Conservation (phyloP, 2,888 invertebrate genomes). For the Macrosiphum euphorbiae region DNA sequence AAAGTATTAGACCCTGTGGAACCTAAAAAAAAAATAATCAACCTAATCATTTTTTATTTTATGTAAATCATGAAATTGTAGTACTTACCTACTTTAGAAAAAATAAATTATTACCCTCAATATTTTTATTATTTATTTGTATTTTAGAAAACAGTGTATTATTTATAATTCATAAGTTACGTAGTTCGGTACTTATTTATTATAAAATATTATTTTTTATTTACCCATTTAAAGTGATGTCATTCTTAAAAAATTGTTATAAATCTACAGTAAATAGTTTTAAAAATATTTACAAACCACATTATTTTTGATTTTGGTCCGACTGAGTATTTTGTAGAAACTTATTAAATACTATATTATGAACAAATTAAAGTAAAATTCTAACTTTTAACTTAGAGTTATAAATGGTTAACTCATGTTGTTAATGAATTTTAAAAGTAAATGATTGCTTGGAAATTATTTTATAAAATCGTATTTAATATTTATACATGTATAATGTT, state of each 20-base stretch:
- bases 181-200: neutral
- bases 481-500: too few relatives aligned
- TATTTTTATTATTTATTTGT: neutral
- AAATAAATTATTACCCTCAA: neutral
- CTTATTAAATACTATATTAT: neutral
- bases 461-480: neutral
- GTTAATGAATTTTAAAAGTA: neutral
- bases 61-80: neutral
- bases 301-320: neutral
- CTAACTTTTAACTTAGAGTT: neutral
- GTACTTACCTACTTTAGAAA: neutral
- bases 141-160: neutral
- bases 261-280: neutral
- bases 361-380: neutral
- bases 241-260: neutral
- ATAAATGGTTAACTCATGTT: neutral
- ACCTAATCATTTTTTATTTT: neutral
- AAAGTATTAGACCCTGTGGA: neutral
- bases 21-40: neutral
- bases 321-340: neutral
- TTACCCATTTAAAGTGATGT: neutral
- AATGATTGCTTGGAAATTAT: neutral
- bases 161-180: neutral
- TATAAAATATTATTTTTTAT: neutral
- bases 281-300: neutral